Conservation (phyloP, 2,113 vertebrate species). For the Eudyptes chrysolophus region DNA sequence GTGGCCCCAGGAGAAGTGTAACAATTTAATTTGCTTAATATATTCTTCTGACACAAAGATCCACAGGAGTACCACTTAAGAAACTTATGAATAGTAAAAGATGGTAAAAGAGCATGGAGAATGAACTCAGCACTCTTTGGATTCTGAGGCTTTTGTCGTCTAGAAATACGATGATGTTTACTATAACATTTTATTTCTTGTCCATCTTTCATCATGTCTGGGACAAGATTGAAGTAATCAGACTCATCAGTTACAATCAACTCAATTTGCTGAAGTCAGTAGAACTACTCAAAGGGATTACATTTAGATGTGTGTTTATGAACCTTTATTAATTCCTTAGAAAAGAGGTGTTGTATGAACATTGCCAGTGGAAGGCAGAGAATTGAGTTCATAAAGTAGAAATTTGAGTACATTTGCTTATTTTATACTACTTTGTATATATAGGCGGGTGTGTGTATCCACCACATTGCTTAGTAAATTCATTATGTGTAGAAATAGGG, state of each 20-base stretch:
- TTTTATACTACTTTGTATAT: background rate
- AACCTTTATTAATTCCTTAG: background rate
- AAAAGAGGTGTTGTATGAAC: background rate
- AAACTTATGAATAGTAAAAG: background rate
- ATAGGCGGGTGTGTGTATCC: background rate
- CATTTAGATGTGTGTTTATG: background rate
- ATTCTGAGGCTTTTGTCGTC: background rate
- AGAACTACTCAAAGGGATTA: background rate
- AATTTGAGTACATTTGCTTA: background rate
- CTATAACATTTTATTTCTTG: background rate
- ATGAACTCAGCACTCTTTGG: background rate
- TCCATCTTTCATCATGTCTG: background rate
- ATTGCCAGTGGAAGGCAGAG: background rate
- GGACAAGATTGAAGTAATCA: background rate
- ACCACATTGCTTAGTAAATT: background rate
- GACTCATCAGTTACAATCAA: background rate
- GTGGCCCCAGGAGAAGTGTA: slow-evolving; percentile 20
- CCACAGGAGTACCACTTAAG: background rate
- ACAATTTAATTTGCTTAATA: slow-evolving; percentile 14
- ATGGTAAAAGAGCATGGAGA: background rate
- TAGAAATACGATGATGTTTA: background rate
- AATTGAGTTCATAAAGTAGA: background rate
- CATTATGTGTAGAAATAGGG: background rate
- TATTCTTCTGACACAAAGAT: background rate
- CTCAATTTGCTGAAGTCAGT: background rate